Percentiles rank a stretch among this genome's conserved stretches.
Conservation (phyloP, 2,888 invertebrate species). For the Allophyes oxyacanthae region DNA sequence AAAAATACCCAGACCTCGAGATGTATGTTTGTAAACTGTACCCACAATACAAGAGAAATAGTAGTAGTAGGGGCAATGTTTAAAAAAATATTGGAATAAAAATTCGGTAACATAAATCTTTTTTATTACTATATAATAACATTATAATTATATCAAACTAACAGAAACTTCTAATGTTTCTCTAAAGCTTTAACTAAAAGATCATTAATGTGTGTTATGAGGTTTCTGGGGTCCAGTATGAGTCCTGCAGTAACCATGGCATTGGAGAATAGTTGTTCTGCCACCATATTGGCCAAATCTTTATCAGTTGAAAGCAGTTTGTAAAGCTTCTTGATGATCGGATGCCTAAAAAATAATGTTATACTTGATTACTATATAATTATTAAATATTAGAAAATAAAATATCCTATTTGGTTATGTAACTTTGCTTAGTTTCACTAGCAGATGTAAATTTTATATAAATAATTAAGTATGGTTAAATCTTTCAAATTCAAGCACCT, state of each 20-base stretch:
- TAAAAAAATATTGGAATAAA: background rate
- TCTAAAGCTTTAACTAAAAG: conserved; percentile 94
- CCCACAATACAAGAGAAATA: background rate
- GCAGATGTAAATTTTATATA: too few relatives aligned
- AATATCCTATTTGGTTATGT: too few relatives aligned
- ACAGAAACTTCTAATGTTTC: conserved; percentile 87
- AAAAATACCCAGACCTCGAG: too few relatives aligned
- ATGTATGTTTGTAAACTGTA: too few relatives aligned
- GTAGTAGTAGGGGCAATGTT: background rate
- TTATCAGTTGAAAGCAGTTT: conserved; percentile 93
- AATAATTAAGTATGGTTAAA: too few relatives aligned
- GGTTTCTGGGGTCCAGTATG: conserved; percentile 96
- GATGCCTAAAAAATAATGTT: conserved; percentile 91
- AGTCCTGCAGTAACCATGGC: conserved; percentile 98
- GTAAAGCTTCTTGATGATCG: conserved; percentile 96
- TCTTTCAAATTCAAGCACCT: too few relatives aligned
- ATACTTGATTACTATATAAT: too few relatives aligned
- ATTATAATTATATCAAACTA: conserved; percentile 3
- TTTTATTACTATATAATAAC: conserved; percentile 28
- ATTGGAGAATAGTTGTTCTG: conserved; percentile 97
- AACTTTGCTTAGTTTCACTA: too few relatives aligned
- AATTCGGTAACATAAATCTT: conserved; percentile 4
- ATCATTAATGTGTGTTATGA: conserved; percentile 96
- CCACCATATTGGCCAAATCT: conserved; percentile 94
- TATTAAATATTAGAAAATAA: too few relatives aligned